phyloP scores from a whole-genome alignment of 2,888 invertebrate species.

The Odontocolon sp. region DNA sequence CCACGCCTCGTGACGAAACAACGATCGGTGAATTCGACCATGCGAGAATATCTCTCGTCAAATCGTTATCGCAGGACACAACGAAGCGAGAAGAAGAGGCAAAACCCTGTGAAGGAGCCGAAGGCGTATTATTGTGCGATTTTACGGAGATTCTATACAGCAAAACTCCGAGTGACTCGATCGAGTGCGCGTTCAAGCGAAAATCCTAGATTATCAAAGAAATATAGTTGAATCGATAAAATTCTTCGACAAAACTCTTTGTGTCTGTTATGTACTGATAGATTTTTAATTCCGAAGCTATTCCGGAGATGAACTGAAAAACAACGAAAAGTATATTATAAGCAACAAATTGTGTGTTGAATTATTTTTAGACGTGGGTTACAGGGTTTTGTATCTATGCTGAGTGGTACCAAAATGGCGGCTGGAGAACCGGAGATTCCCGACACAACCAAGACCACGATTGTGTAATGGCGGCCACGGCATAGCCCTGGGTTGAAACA shows the following conservation, averaged over 20 bases:
- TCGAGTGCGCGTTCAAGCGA: conserved; percentile 27
- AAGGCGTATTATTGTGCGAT: conserved; percentile 11
- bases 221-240: background rate
- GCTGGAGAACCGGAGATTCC: conserved; percentile 64
- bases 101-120: conserved; percentile 13
- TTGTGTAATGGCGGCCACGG: conserved; percentile 78
- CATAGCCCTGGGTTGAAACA: conserved; percentile 33
- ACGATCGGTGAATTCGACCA: conserved; percentile 17
- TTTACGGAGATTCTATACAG: background rate
- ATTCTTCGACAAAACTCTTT: background rate
- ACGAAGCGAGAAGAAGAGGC: conserved; percentile 18
- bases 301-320: too few species aligned
- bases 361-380: background rate
- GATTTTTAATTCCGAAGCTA: too few species aligned
- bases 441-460: conserved; percentile 63
- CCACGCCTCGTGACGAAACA: conserved; percentile 31
- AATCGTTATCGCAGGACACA: conserved; percentile 18
- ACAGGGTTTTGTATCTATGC: conserved; percentile 30
- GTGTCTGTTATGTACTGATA: too few species aligned
- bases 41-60: conserved; percentile 38
- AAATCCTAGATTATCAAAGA: conserved; percentile 15
- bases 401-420: conserved; percentile 76
- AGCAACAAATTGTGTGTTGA: too few species aligned
- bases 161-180: background rate
- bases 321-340: too few species aligned